A percentile compares a stretch with the other conserved stretches of the same genome.
These are phyloP conservation scores for Caenorhabditis brenneri DNA, from an alignment of 1,140 invertebrate genomes.

Conservation along the genomic window DNA sequence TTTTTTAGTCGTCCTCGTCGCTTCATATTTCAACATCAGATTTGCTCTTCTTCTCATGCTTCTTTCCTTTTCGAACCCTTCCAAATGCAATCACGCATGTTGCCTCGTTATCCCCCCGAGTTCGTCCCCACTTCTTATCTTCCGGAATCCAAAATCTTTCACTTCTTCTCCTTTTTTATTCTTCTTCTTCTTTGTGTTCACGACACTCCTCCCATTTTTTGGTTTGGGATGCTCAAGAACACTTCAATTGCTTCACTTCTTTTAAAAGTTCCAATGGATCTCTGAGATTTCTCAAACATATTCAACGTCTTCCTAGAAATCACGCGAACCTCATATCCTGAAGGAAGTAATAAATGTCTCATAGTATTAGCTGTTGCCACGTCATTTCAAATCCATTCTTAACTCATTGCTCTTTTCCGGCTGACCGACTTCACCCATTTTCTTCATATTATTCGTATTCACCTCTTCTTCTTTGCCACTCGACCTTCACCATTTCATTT, in stretches of 20 bases:
- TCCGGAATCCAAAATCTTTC: slow-evolving; percentile 20
- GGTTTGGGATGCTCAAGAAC: slow-evolving; percentile 27
- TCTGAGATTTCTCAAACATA: not conserved
- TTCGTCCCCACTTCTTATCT: slow-evolving; percentile 18
- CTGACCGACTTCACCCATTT: not conserved
- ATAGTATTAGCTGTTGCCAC: not conserved
- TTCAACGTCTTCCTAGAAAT: not conserved
- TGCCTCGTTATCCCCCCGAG: slow-evolving; percentile 5
- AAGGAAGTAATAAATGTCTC: not conserved
- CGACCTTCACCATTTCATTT: slow-evolving; percentile 25
- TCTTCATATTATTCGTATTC: not conserved
- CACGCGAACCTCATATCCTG: not conserved
- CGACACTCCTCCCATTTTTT: no score
- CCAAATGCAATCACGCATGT: slow-evolving; percentile 39
- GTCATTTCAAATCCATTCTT: not conserved
- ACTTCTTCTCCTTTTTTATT: not conserved
- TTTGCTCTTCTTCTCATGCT: not conserved
- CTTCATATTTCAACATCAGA: slow-evolving; percentile 29
- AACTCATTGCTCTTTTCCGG: slow-evolving; percentile 21
- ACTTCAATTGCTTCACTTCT: not conserved
- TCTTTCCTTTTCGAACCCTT: not conserved
- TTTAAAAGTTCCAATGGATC: not conserved
- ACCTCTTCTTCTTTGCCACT: not conserved
- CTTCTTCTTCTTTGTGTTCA: no score
- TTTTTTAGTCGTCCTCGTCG: slow-evolving; percentile 5